Evolutionary conservation across 2,113 vertebrate species (phyloP).

Genomic region (Crypturellus undulatus): DNA sequence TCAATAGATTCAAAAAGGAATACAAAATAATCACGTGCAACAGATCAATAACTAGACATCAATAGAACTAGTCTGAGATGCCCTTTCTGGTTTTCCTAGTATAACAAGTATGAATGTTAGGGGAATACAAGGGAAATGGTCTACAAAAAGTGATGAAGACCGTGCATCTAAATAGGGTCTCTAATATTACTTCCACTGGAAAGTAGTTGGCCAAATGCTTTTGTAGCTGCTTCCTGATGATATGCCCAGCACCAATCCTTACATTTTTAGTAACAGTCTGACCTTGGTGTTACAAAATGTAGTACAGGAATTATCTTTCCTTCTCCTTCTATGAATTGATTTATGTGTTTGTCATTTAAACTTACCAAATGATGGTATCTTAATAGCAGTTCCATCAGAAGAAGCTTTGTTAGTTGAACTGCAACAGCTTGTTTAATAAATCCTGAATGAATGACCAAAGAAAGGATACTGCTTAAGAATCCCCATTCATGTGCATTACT

Average conservation of each 20-base stretch:
- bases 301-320: neutral
- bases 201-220: neutral
- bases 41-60: neutral
- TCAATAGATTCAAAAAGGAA: neutral
- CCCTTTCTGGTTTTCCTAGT: neutral
- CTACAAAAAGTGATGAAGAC: neutral
- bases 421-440: conserved; percentile 17
- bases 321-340: neutral
- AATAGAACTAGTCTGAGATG: neutral
- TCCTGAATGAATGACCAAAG: neutral
- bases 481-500: neutral
- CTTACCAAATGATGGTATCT: neutral
- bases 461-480: neutral
- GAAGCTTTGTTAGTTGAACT: neutral
- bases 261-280: neutral
- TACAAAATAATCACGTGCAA: neutral
- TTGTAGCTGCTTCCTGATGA: neutral
- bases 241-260: neutral
- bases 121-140: neutral
- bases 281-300: neutral
- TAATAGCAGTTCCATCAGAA: neutral
- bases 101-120: neutral
- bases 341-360: neutral
- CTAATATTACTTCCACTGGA: neutral
- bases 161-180: neutral